Evolutionary conservation across 2,113 vertebrate species (phyloP), one percentile per base, ranked within the genome.

Genomic region (Desmodus rotundus): DNA sequence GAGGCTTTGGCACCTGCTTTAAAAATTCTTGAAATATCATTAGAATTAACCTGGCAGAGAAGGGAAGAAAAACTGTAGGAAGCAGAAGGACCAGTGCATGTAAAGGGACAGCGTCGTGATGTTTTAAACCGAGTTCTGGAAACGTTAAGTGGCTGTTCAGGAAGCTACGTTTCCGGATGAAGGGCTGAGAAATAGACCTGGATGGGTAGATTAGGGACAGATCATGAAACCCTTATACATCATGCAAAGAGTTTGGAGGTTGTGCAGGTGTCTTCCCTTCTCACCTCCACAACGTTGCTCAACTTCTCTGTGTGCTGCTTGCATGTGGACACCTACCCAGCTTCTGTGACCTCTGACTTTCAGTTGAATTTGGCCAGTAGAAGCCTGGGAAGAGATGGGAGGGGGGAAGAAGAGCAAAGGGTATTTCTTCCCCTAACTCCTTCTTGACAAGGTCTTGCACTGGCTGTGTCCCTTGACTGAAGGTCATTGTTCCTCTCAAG

Each of bases 11-110:
- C 20, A 47, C 7, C 43, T 96, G 28, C 47, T 50, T 94, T 83
- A 33, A 50, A 74, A 36, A 43, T 82, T 91, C 20, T 58, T 95
- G 41, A 91, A 94, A 80, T 33, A 70, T 12, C 15, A 87, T 28
- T 36, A 43, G 36, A 72, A 67, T 67, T 72, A 65, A n/a, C 10
- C 33, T 84, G 65, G 20, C 52, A 77, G 47, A 86, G 33, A 33
- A 78, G 19, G 87, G 33, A 50, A 36, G 33, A 52, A 43, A 43
- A 45, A 26, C 20, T 16, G 1, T 26, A 78, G 22, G 70, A 85
- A 82, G 31, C 22, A 80, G 50, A 82, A 74, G 43, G 50, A 72
- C 41, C 38, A 65, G 6, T n/a, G 50, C 9, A 10, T 4, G 14
- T 20, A 19, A 72, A 80, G 31, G 50, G 47, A 47, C 26, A 45